Conservation (phyloP, 2,113 vertebrate genomes). For the Syngnathus typhle region DNA sequence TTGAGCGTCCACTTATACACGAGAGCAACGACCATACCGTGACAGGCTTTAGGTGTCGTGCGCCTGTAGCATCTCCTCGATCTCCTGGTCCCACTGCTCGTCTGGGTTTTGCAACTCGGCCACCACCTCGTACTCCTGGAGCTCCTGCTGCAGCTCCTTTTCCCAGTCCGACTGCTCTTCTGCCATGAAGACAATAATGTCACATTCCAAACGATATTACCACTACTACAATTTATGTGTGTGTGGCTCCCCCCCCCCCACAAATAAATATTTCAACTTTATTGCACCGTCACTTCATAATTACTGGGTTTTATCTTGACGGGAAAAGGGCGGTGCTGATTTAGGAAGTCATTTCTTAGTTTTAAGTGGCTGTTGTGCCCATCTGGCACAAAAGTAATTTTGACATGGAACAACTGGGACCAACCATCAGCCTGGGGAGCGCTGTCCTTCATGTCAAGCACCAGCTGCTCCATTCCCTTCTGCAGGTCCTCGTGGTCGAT, state of each 20-base stretch:
- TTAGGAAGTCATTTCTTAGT: not conserved
- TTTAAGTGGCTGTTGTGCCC: not conserved
- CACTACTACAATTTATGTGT: not conserved
- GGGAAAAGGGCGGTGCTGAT: not conserved
- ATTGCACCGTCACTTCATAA: not conserved
- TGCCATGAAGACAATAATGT: slow-evolving; percentile 19
- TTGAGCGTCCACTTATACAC: not conserved
- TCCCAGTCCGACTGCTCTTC: slow-evolving; percentile 90
- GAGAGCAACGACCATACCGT: not conserved
- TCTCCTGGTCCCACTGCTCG: slow-evolving; percentile 93
- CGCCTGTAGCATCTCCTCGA: slow-evolving; percentile 86
- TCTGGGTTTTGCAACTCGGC: slow-evolving; percentile 81
- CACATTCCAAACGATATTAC: not conserved
- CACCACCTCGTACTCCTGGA: slow-evolving; percentile 93
- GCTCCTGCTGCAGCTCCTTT: slow-evolving; percentile 88
- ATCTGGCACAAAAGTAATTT: too few species aligned
- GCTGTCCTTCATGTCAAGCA: slow-evolving; percentile 85
- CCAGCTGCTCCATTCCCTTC: slow-evolving; percentile 96
- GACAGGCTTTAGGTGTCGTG: slow-evolving; percentile 68
- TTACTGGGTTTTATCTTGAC: not conserved
- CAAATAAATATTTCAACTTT: not conserved
- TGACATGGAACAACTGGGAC: not conserved
- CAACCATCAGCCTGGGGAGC: slow-evolving; percentile 72
- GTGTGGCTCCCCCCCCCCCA: too few species aligned
- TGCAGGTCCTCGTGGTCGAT: slow-evolving; percentile 90